Evolutionary conservation across 2,888 invertebrate genomes (phyloP).

Genomic region (Acleris holmiana): DNA sequence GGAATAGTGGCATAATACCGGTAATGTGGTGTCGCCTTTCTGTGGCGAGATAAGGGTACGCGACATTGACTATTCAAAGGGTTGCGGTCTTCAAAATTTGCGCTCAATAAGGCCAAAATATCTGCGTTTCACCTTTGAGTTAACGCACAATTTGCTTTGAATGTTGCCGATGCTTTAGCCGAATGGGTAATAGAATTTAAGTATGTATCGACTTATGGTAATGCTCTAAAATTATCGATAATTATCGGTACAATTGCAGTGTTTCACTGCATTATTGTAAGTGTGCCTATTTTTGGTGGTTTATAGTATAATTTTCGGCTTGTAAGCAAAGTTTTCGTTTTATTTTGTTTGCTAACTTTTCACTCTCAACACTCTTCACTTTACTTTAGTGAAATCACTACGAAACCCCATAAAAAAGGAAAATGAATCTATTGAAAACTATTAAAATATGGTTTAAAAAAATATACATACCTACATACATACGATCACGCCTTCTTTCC

Average conservation of each 20-base stretch:
- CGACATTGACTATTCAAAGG: constrained; percentile 85
- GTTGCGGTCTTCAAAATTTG: constrained; percentile 83
- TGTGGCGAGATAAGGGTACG: constrained; percentile 83
- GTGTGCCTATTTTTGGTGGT: too few relatives aligned
- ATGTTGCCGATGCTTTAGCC: constrained; percentile 47
- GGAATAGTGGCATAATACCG: constrained; percentile 75
- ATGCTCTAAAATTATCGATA: constrained; percentile 57
- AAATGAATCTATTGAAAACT: too few relatives aligned
- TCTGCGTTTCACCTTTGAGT: constrained; percentile 64
- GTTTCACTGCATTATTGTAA: too few relatives aligned
- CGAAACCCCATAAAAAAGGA: too few relatives aligned
- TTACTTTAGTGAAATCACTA: too few relatives aligned
- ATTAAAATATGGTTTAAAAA: too few relatives aligned
- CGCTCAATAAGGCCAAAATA: constrained; percentile 81
- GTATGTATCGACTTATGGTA: background rate
- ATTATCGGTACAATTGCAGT: constrained; percentile 49
- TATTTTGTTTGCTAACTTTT: too few relatives aligned
- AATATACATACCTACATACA: too few relatives aligned
- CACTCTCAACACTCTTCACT: too few relatives aligned
- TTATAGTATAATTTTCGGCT: too few relatives aligned
- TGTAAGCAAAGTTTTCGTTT: too few relatives aligned
- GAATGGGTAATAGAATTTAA: constrained; percentile 39
- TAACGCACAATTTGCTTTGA: constrained; percentile 57
- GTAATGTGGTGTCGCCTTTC: constrained; percentile 84
- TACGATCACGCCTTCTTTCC: too few relatives aligned